Evolutionary conservation across 2,113 vertebrate species (phyloP).

Genomic region (Crypturellus undulatus): DNA sequence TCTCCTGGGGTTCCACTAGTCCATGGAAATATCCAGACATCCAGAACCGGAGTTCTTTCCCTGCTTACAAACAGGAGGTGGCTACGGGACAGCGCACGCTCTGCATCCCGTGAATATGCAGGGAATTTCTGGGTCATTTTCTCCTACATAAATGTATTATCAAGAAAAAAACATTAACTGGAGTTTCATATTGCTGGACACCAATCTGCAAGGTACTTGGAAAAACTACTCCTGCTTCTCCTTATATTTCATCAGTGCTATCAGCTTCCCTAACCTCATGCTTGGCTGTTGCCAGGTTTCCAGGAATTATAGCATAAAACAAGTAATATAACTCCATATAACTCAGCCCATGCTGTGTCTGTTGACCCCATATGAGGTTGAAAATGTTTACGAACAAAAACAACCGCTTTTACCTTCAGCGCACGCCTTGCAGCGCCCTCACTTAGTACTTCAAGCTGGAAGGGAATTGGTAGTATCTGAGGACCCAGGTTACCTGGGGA

Average conservation of each 20-base stretch:
- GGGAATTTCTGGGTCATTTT: background rate
- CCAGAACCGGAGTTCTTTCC: background rate
- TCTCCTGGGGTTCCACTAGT: background rate
- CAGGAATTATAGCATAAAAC: background rate
- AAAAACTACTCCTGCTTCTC: background rate
- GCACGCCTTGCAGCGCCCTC: background rate
- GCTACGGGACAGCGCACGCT: background rate
- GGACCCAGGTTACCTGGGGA: background rate
- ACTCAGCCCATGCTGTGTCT: background rate
- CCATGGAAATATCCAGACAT: background rate
- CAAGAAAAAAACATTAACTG: background rate
- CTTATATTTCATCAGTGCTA: background rate
- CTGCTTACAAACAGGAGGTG: background rate
- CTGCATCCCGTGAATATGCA: too few relatives aligned
- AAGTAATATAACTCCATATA: background rate
- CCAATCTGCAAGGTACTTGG: background rate
- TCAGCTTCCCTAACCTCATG: background rate
- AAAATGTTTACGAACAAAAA: background rate
- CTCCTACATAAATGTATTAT: background rate
- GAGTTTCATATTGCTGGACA: background rate
- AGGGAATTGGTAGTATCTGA: background rate
- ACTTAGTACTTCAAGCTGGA: background rate
- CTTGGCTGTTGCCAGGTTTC: background rate
- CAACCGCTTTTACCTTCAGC: background rate
- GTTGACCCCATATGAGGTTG: background rate